Percentiles rank a stretch among this genome's conserved stretches.
Evolutionary conservation across 2,888 invertebrate genomes (phyloP).

Genomic region (Aspidiotus rigidus): DNA sequence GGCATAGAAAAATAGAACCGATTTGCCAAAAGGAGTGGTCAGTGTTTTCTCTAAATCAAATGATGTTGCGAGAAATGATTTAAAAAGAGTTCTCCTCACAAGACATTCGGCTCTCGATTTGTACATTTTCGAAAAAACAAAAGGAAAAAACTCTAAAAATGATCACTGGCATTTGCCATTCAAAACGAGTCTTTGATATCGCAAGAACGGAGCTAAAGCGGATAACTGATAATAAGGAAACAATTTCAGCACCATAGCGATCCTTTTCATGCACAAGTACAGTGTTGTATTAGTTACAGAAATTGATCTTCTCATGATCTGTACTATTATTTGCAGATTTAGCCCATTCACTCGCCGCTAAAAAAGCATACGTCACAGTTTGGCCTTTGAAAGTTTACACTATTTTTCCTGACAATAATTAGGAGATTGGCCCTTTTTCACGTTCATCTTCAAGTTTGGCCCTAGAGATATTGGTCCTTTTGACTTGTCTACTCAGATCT

Average conservation of each 20-base stretch:
- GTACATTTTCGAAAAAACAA: background rate
- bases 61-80: background rate
- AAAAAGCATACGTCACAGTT: background rate
- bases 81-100: background rate
- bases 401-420: slow-evolving; percentile 1
- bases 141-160: background rate
- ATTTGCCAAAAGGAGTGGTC: slow-evolving; percentile 7
- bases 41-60: slow-evolving; percentile 23
- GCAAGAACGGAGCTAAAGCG: no score
- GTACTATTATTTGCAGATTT: background rate
- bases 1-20: slow-evolving; percentile 18
- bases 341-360: background rate
- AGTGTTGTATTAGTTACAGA: background rate
- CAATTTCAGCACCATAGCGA: no score
- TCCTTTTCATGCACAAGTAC: background rate
- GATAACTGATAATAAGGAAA: background rate
- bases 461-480: background rate
- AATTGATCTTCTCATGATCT: background rate
- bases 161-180: background rate
- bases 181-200: background rate
- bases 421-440: slow-evolving; percentile 2
- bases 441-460: background rate
- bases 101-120: background rate
- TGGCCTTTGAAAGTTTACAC: background rate
- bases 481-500: background rate